Evolutionary conservation across 2,113 vertebrate species (phyloP).

Genomic region (Seriola aureovittata): DNA sequence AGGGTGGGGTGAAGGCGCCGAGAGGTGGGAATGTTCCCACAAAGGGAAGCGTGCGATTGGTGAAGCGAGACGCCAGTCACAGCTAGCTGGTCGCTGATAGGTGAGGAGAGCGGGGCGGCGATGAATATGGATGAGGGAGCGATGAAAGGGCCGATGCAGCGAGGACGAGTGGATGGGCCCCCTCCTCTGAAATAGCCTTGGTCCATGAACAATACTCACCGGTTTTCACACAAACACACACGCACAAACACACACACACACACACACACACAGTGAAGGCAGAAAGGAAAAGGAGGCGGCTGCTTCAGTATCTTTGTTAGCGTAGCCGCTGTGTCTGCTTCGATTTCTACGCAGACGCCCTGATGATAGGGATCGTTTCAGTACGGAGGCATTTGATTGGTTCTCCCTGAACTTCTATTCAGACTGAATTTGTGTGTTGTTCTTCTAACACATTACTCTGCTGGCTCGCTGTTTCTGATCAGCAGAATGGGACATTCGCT

Average conservation of each 20-base stretch:
- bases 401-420: not conserved
- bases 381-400: constrained; percentile 46
- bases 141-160: constrained; percentile 77
- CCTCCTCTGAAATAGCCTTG: constrained; percentile 59
- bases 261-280: constrained; percentile 19
- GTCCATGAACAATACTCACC: constrained; percentile 74
- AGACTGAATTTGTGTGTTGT: constrained; percentile 14
- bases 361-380: constrained; percentile 17
- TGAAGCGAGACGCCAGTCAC: constrained; percentile 59
- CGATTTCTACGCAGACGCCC: constrained; percentile 38
- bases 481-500: not conserved
- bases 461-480: not conserved
- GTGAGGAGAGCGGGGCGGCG: constrained; percentile 61
- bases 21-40: constrained; percentile 68
- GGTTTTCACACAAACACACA: constrained; percentile 44
- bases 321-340: constrained; percentile 32
- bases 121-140: constrained; percentile 85
- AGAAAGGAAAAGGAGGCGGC: constrained; percentile 41
- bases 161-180: constrained; percentile 59
- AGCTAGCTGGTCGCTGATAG: constrained; percentile 69
- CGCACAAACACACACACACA: constrained; percentile 50
- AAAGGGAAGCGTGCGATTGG: constrained; percentile 76
- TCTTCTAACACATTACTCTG: constrained; percentile 1
- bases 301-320: constrained; percentile 61
- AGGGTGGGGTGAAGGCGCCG: constrained; percentile 74